Evolutionary conservation across 2,888 invertebrate species (phyloP).

Genomic region (Hydroisotoma schaefferi): DNA sequence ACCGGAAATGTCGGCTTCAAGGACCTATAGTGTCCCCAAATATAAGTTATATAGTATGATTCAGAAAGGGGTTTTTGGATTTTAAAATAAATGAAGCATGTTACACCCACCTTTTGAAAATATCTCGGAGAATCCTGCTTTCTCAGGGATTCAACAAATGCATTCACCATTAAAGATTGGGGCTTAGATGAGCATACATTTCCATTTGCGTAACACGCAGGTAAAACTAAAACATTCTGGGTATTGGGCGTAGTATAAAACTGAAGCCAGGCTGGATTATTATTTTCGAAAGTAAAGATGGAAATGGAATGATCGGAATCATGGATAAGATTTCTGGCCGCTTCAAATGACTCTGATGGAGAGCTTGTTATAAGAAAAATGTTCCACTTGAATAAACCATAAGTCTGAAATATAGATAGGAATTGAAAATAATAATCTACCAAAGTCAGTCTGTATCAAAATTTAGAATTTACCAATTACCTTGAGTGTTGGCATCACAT

Average conservation of each 20-base stretch:
- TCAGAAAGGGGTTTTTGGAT: too few relatives aligned
- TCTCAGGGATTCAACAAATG: background rate
- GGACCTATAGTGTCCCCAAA: too few relatives aligned
- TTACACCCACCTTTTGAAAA: constrained; percentile 22
- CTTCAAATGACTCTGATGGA: background rate
- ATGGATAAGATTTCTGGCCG: background rate
- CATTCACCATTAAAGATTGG: background rate
- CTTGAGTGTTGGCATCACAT: background rate
- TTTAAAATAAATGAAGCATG: too few relatives aligned
- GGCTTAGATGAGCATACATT: background rate
- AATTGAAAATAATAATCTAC: background rate
- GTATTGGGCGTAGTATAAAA: constrained; percentile 39
- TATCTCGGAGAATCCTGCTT: constrained; percentile 6
- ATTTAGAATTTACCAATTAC: background rate
- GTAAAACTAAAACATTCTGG: constrained; percentile 28
- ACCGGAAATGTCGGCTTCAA: too few relatives aligned
- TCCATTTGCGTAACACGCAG: constrained; percentile 25
- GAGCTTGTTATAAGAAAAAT: constrained; percentile 3
- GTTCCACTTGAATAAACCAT: constrained; percentile 1
- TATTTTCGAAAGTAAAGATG: constrained; percentile 31
- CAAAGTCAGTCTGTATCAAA: background rate
- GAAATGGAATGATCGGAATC: constrained; percentile 18
- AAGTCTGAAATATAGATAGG: background rate
- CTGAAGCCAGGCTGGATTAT: constrained; percentile 35
- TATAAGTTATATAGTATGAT: too few relatives aligned